Percentiles rank a stretch among this genome's conserved stretches.
phyloP scores from a whole-genome alignment of 2,113 vertebrate genomes.

The Clarias macrocephalus region DNA sequence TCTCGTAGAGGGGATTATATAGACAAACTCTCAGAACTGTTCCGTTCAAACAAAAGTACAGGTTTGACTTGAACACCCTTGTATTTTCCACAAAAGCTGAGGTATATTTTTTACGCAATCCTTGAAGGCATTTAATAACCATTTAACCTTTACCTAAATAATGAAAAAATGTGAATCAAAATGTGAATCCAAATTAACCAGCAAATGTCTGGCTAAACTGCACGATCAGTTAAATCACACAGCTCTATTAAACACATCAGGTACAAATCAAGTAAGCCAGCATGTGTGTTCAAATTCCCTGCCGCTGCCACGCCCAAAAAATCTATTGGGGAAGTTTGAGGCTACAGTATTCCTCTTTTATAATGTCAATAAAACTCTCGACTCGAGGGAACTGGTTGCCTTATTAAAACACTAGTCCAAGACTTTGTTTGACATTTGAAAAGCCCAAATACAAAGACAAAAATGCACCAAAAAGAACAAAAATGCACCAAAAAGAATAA shows the following conservation, averaged over 20 bases:
- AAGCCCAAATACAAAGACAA: not conserved
- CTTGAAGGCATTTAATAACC: too few species aligned
- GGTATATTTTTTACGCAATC: too few species aligned
- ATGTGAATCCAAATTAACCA: too few species aligned
- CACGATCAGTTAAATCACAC: too few species aligned
- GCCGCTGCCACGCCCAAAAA: not conserved
- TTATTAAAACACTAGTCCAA: not conserved
- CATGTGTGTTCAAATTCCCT: not conserved
- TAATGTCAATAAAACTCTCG: not conserved
- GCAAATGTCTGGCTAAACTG: too few species aligned
- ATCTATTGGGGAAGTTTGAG: not conserved
- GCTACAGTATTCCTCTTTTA: not conserved
- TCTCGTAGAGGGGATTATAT: too few species aligned
- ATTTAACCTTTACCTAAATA: too few species aligned
- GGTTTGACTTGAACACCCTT: too few species aligned
- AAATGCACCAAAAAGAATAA: not conserved
- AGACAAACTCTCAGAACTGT: too few species aligned
- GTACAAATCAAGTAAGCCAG: not conserved
- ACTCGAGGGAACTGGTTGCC: not conserved
- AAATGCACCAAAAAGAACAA: not conserved
- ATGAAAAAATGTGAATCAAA: too few species aligned
- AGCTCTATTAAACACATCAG: not conserved
- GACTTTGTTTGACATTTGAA: not conserved
- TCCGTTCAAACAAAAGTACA: too few species aligned
- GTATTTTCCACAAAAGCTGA: too few species aligned